phyloP scores from a whole-genome alignment of 53 echinoderm and acorn worm species.

The Pentamera pediparva region DNA sequence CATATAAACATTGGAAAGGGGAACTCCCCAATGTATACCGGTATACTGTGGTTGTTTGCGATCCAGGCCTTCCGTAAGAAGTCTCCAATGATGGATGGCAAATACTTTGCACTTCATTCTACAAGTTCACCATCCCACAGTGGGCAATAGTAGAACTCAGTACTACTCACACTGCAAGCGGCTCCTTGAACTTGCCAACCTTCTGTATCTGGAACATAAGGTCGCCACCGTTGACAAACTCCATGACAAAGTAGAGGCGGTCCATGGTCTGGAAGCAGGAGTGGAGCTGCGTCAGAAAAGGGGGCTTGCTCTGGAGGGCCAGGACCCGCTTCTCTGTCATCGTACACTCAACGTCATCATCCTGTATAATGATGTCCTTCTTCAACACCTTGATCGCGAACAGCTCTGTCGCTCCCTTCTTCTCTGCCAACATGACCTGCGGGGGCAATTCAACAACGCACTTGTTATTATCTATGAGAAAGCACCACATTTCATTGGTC shows the following conservation, averaged over 20 bases:
- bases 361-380: slow-evolving; percentile 97
- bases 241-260: slow-evolving; percentile 98
- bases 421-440: slow-evolving; percentile 98
- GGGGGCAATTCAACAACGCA: neutral
- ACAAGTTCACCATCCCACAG: neutral
- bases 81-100: too few relatives aligned
- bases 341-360: slow-evolving; percentile 97
- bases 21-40: too few relatives aligned
- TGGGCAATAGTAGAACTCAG: neutral
- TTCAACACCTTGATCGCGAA: slow-evolving; percentile 97
- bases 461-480: slow-evolving; percentile 9
- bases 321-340: slow-evolving; percentile 98
- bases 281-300: slow-evolving; percentile 91
- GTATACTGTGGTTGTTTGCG: too few relatives aligned
- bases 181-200: slow-evolving; percentile 99
- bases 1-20: too few relatives aligned
- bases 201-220: slow-evolving; percentile 99
- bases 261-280: slow-evolving; percentile 99
- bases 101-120: too few relatives aligned
- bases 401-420: slow-evolving; percentile 85
- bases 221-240: slow-evolving; percentile 98
- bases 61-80: too few relatives aligned
- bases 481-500: too few relatives aligned
- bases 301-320: slow-evolving; percentile 82
- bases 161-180: slow-evolving; percentile 87